phyloP scores from a whole-genome alignment of 2,797 vertebrate genomes.

The Podarcis siculus region DNA sequence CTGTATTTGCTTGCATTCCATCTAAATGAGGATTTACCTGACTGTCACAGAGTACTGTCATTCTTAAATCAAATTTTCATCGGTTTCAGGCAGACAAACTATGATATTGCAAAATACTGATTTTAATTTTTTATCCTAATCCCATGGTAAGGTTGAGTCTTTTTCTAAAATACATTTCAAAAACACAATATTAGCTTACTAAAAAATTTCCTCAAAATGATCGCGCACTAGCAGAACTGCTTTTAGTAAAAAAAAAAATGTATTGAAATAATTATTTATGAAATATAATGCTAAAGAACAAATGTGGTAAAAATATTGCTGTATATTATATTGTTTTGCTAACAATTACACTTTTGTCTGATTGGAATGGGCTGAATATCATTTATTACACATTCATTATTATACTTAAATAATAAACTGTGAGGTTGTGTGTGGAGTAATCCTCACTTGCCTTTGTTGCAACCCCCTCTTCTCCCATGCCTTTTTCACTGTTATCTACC shows the following conservation, averaged over 20 bases:
- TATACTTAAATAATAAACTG: slow-evolving; percentile 38
- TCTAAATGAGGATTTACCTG: not conserved
- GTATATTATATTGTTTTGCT: slow-evolving; percentile 26
- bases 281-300: slow-evolving; percentile 17
- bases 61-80: slow-evolving; percentile 37
- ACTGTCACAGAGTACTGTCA: slow-evolving; percentile 1
- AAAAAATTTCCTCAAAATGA: slow-evolving; percentile 30
- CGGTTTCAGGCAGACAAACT: slow-evolving; percentile 26
- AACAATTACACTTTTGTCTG: slow-evolving; percentile 38
- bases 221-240: slow-evolving; percentile 21
- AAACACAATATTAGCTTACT: slow-evolving; percentile 28
- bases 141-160: slow-evolving; percentile 28
- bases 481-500: slow-evolving; percentile 45
- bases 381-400: slow-evolving; percentile 48
- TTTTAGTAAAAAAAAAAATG: slow-evolving; percentile 26
- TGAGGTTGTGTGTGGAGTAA: not conserved
- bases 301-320: slow-evolving; percentile 12
- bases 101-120: slow-evolving; percentile 21
- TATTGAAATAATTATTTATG: slow-evolving; percentile 22
- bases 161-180: slow-evolving; percentile 27
- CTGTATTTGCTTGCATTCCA: not conserved
- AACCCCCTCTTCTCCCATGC: not conserved
- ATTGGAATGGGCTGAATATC: slow-evolving; percentile 48
- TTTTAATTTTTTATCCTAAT: slow-evolving; percentile 22
- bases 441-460: not conserved